Percentiles rank a stretch among this genome's conserved stretches.
phyloP scores from a whole-genome alignment of 2,797 vertebrate species.

The Syngnathus rostellatus region DNA sequence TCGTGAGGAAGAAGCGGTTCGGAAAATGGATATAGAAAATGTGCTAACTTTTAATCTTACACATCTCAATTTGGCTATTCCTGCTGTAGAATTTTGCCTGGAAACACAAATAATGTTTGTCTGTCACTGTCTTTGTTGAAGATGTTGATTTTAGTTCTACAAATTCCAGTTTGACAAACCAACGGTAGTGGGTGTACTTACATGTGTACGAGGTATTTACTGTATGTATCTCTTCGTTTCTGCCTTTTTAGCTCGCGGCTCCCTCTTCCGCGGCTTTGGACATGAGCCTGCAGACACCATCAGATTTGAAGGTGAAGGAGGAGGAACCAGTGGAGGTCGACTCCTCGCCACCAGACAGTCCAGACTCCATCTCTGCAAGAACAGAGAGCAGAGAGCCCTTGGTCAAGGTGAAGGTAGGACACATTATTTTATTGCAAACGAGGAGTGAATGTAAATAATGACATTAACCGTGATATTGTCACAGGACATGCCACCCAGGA shows the following conservation, averaged over 20 bases:
- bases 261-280: conserved; percentile 71
- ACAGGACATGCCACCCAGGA: conserved; percentile 76
- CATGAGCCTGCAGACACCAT: conserved; percentile 77
- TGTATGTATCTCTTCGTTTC: neutral
- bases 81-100: neutral
- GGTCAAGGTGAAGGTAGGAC: conserved; percentile 57
- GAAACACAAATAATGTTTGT: no score
- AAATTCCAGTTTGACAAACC: neutral
- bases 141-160: neutral
- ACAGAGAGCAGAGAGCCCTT: conserved; percentile 59
- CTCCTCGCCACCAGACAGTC: conserved; percentile 82
- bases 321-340: conserved; percentile 87
- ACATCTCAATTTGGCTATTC: neutral
- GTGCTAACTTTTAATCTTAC: neutral
- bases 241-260: conserved; percentile 53
- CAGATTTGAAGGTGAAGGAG: conserved; percentile 88
- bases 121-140: neutral
- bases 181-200: neutral
- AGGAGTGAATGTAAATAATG: neutral
- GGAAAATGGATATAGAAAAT: no score
- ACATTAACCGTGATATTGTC: neutral
- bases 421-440: neutral
- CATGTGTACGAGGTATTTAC: neutral
- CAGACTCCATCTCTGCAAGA: conserved; percentile 66
- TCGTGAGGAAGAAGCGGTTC: no score